A percentile compares a stretch with the other conserved stretches of the same genome.
Evolutionary conservation across 2,888 invertebrate genomes (phyloP).

Genomic region (Empis stercorea): DNA sequence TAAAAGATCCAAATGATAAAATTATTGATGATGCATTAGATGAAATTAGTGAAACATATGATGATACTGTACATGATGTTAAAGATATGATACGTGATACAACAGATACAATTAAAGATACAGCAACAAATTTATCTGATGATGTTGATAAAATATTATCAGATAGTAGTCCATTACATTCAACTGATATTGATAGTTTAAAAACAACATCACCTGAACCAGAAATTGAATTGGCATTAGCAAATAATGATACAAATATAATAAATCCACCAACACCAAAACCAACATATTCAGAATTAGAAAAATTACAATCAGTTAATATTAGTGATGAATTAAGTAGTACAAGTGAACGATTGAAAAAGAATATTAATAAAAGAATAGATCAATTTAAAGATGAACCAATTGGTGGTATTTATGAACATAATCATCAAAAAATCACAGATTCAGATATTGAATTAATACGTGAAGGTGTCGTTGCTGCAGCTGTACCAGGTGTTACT

Average conservation of each 20-base stretch:
- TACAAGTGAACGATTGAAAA: no score
- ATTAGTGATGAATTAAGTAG: no score
- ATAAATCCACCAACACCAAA: constrained; percentile 28
- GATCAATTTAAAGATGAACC: no score
- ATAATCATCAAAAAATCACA: no score
- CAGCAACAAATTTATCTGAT: not conserved
- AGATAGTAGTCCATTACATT: not conserved
- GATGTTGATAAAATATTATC: not conserved
- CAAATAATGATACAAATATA: constrained; percentile 21
- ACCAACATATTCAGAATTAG: constrained; percentile 28
- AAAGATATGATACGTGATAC: not conserved
- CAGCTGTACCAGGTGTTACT: no score
- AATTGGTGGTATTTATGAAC: no score
- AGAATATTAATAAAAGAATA: no score
- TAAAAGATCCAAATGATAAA: not conserved
- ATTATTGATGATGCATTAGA: not conserved
- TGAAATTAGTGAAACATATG: not conserved
- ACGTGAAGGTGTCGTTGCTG: no score
- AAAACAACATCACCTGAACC: constrained; percentile 33
- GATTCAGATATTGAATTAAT: no score
- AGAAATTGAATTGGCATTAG: constrained; percentile 31
- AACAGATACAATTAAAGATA: not conserved
- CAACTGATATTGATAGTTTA: constrained; percentile 25
- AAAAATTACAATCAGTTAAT: constrained; percentile 9
- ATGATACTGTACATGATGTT: not conserved